Evolutionary conservation across 2,113 vertebrate species (phyloP).

Genomic region (Albula glossodonta): DNA sequence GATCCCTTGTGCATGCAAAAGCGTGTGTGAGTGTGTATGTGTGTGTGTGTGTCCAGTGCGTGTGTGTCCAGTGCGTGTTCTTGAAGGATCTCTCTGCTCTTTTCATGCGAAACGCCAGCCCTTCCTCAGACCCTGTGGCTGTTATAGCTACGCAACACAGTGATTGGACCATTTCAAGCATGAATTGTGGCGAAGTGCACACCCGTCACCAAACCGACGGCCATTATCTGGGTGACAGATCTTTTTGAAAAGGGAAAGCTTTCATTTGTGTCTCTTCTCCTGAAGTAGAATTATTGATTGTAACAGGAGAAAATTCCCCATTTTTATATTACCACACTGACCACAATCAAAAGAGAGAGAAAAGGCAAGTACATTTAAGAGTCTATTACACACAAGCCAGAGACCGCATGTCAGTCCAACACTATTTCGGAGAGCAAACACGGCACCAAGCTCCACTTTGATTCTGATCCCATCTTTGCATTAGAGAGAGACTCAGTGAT

Average conservation of each 20-base stretch:
- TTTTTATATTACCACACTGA: conserved; percentile 58
- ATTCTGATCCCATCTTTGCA: conserved; percentile 56
- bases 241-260: conserved; percentile 42
- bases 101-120: background rate
- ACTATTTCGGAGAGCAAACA: conserved; percentile 68
- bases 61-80: background rate
- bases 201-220: conserved; percentile 35
- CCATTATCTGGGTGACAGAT: conserved; percentile 41
- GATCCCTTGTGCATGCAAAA: background rate
- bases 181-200: conserved; percentile 29
- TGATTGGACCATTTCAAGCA: conserved; percentile 38
- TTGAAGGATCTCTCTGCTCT: background rate
- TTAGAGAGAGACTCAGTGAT: conserved; percentile 52
- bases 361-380: conserved; percentile 60
- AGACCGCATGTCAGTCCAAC: conserved; percentile 56
- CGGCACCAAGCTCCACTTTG: conserved; percentile 52
- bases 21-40: too few species aligned
- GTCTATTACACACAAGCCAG: conserved; percentile 55
- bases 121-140: conserved; percentile 20
- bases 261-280: conserved; percentile 32
- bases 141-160: conserved; percentile 24
- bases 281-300: conserved; percentile 42
- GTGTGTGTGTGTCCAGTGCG: too few species aligned
- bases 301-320: conserved; percentile 39
- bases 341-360: conserved; percentile 56